Percentiles rank a stretch among this genome's conserved stretches.
Evolutionary conservation across 2,888 invertebrate species (phyloP).

Genomic region (Sphecodes monilicornis): DNA sequence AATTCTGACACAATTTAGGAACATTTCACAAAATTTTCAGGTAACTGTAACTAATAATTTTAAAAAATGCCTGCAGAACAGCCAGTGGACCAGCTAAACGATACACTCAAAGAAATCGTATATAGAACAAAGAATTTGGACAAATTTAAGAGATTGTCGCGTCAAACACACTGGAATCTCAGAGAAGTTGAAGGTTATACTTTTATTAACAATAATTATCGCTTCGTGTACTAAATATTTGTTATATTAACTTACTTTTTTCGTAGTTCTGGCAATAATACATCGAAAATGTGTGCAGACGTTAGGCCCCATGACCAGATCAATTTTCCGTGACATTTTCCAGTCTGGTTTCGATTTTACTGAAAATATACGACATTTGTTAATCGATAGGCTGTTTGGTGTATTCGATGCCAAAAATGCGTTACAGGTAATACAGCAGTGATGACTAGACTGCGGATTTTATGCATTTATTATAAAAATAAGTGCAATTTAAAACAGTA

Average conservation of each 20-base stretch:
- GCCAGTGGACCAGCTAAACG: slow-evolving; percentile 75
- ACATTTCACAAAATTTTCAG: slow-evolving; percentile 50
- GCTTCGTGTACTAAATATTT: not conserved
- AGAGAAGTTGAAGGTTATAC: slow-evolving; percentile 78
- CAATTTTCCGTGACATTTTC: slow-evolving; percentile 77
- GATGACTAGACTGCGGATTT: too few relatives aligned
- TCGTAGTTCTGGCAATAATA: slow-evolving; percentile 77
- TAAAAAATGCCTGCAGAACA: slow-evolving; percentile 77
- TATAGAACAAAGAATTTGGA: slow-evolving; percentile 75
- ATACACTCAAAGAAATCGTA: slow-evolving; percentile 74
- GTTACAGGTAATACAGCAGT: slow-evolving; percentile 53
- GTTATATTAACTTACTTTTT: not conserved
- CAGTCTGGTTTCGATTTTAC: slow-evolving; percentile 80
- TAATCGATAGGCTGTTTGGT: slow-evolving; percentile 79
- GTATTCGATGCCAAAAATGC: slow-evolving; percentile 69
- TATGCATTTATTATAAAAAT: too few relatives aligned
- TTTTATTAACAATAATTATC: not conserved
- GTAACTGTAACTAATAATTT: slow-evolving; percentile 17
- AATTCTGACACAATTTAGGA: not conserved
- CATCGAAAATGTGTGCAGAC: slow-evolving; percentile 75
- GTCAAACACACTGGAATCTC: slow-evolving; percentile 74
- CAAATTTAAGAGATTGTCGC: slow-evolving; percentile 73
- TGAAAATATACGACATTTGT: slow-evolving; percentile 79
- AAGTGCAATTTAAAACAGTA: not conserved
- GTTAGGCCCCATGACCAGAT: slow-evolving; percentile 74